Evolutionary conservation across 2,888 invertebrate genomes (phyloP), one percentile per base, ranked within the genome.

Genomic region (Sinopyrophorus schimmeli): DNA sequence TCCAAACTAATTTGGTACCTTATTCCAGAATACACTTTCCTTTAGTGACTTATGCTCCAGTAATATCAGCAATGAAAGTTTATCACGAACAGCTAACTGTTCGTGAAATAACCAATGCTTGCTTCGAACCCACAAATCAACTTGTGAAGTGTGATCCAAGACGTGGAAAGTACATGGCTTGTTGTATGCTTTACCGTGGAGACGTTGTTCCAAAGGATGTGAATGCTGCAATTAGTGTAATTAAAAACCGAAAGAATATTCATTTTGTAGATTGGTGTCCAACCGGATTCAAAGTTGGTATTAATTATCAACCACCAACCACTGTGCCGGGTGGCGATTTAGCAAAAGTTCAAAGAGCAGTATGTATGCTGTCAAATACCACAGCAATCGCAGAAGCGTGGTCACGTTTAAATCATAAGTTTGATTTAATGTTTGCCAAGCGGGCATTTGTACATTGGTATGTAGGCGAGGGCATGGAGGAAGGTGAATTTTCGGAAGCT

Each of bases 391-490:
- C 38, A 3, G 42, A 54, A 42, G 53, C 50, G 1, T 54, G 53
- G 53, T 10, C 79, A 9, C 77, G 82, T 44, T 74, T 85, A 11
- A 81, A 84, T 67, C 79, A 79, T 66, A 86, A 85, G 68, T 83
- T 85, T 61, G 84, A 85, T 64, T 71, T 85, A 54, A 84, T 85
- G 83, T 86, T 80, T 66, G 79, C 82, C 60, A 84, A 84, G 70
- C 74, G 83, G 28, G 84, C 84, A 30, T 86, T 86, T 64, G 82
- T 86, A 37, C 84, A 85, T 66, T 85, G 85, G 86, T 77, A 76
- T 57, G 70, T 74, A 1, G 71, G 73, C n/a, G 77, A 77, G 61
- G 78, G 80, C 18, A 80, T 80, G 71, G 74, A 75, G 50, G 76
- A 76, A 60, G 72, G 71, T 26, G 75, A 82, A 60, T 80, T 80